A percentile compares a stretch with the other conserved stretches of the same genome.
phyloP scores from a whole-genome alignment of 2,797 vertebrate genomes.

The Eospalax fontanierii region DNA sequence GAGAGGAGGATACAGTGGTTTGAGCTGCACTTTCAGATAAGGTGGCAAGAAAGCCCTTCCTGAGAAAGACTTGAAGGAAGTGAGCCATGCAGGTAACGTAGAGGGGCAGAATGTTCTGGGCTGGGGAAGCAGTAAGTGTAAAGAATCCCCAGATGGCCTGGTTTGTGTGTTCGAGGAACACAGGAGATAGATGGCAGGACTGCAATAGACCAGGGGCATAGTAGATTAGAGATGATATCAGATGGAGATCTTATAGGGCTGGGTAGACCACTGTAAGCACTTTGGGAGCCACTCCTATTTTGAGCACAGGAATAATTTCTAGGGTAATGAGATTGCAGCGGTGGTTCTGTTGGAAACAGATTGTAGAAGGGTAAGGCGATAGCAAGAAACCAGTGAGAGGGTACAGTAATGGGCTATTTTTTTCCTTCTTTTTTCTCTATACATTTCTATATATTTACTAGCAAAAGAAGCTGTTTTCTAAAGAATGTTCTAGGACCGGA shows the following conservation, averaged over 20 bases:
- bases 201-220: background rate
- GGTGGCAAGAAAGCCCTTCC: too few species aligned
- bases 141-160: background rate
- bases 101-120: too few species aligned
- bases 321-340: background rate
- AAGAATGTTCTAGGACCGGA: too few species aligned
- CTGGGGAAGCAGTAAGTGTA: background rate
- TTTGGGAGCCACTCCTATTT: conserved; percentile 35
- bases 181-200: too few species aligned
- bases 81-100: too few species aligned
- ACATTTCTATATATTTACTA: conserved; percentile 7
- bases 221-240: background rate
- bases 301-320: conserved; percentile 49
- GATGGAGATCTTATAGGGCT: conserved; percentile 20
- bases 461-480: too few species aligned
- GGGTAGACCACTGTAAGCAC: background rate
- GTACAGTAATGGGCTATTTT: background rate
- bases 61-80: too few species aligned
- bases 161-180: background rate
- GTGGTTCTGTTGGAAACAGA: background rate
- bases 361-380: background rate
- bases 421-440: background rate
- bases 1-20: too few species aligned
- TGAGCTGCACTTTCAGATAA: too few species aligned
- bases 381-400: background rate